These are phyloP conservation scores for Euphydryas editha DNA, from an alignment of 2,888 invertebrate genomes.

Conservation along the genomic window DNA sequence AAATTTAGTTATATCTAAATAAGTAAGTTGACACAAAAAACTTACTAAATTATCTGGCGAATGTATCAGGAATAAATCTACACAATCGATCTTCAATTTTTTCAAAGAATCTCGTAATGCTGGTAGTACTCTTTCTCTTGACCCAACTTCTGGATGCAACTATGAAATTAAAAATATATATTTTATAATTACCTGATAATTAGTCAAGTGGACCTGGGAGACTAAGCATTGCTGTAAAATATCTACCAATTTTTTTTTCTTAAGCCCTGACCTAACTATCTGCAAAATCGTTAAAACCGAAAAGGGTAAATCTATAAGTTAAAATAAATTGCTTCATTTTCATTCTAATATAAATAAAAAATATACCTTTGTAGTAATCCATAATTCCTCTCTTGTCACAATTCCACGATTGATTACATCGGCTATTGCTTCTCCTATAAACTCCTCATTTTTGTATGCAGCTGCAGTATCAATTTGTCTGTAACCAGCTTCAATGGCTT, in stretches of 20 bases:
- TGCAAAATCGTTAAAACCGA: too few species aligned
- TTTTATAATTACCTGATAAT: too few species aligned
- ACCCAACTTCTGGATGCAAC: neutral
- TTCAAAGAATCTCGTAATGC: slow-evolving; percentile 1
- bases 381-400: slow-evolving; percentile 79
- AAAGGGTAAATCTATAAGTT: too few species aligned
- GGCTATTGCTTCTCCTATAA: slow-evolving; percentile 80
- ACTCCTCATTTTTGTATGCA: slow-evolving; percentile 79
- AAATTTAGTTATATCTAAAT: neutral
- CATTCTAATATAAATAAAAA: too few species aligned
- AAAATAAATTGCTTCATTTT: too few species aligned
- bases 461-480: slow-evolving; percentile 86
- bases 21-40: neutral
- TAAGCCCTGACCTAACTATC: too few species aligned
- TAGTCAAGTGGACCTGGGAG: too few species aligned
- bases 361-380: slow-evolving; percentile 82
- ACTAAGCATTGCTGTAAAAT: too few species aligned
- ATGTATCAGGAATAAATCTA: slow-evolving; percentile 34
- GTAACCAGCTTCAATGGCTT: slow-evolving; percentile 85
- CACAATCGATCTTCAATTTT: slow-evolving; percentile 22
- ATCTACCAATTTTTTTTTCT: too few species aligned
- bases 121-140: neutral
- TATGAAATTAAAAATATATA: neutral
- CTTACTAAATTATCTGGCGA: slow-evolving; percentile 13
- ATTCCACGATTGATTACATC: slow-evolving; percentile 74